These are phyloP conservation scores for Zophobas morio DNA, from an alignment of 1,140 invertebrate species.

Conservation along the genomic window DNA sequence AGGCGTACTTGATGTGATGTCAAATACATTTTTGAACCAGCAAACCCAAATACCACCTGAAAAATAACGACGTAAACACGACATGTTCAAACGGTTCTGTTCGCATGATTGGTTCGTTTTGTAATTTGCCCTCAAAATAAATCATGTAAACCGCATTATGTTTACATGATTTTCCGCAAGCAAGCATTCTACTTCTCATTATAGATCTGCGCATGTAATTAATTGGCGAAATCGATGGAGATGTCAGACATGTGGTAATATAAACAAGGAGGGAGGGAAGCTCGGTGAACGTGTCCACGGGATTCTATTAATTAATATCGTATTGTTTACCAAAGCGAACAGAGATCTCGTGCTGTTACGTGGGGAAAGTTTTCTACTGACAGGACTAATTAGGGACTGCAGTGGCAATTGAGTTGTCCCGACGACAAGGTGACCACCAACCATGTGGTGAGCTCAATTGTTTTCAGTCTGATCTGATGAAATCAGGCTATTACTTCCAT, in stretches of 20 bases:
- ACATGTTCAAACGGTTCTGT: constrained; percentile 2
- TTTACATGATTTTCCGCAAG: constrained; percentile 9
- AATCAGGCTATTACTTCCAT: constrained; percentile 21
- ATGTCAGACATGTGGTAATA: constrained; percentile 35
- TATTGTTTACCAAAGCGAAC: constrained; percentile 19
- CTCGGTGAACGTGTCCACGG: constrained; percentile 27
- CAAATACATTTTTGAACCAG: constrained; percentile 25
- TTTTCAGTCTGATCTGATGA: constrained; percentile 32
- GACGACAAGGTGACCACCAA: constrained; percentile 14
- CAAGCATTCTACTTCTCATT: constrained; percentile 17
- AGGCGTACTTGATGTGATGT: constrained; percentile 4
- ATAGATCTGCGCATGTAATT: constrained; percentile 25
- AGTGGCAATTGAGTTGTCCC: constrained; percentile 4
- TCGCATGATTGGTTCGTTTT: constrained; percentile 16
- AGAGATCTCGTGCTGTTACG: constrained; percentile 19
- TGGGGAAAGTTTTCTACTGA: constrained; percentile 26
- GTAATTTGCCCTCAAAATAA: constrained; percentile 2
- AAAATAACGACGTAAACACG: constrained; percentile 22
- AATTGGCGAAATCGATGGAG: constrained; percentile 33
- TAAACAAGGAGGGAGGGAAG: constrained; percentile 31
- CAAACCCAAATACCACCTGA: constrained; percentile 16
- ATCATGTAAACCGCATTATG: constrained; percentile 6
- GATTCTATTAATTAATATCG: constrained; percentile 36
- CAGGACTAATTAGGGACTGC: constrained; percentile 25
- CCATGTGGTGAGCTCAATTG: constrained; percentile 24